A percentile compares a stretch with the other conserved stretches of the same genome.
These are phyloP conservation scores for Syngnathus rostellatus DNA, from an alignment of 2,797 vertebrate species.

Conservation along the genomic window DNA sequence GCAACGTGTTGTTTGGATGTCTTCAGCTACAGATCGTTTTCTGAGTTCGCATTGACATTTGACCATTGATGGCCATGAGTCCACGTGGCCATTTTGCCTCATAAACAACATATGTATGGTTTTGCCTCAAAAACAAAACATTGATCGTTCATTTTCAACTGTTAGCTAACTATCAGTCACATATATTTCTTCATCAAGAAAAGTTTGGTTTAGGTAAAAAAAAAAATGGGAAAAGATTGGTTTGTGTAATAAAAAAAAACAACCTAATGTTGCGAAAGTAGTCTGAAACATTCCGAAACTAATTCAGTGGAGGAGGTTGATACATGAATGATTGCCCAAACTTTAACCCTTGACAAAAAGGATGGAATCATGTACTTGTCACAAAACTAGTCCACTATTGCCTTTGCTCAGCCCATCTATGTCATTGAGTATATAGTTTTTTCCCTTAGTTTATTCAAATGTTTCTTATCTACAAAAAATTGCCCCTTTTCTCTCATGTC, in stretches of 20 bases:
- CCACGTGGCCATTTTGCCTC: not conserved
- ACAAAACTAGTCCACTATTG: too few relatives aligned
- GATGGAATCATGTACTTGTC: too few relatives aligned
- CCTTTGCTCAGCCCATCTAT: too few relatives aligned
- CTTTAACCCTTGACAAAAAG: not conserved
- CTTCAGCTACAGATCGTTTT: not conserved
- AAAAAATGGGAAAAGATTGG: not conserved
- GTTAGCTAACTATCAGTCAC: not conserved
- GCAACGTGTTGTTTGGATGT: not conserved
- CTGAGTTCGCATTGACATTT: not conserved
- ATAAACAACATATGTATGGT: not conserved
- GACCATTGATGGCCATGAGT: not conserved
- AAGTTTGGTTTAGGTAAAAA: not conserved
- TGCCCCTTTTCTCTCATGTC: too few relatives aligned
- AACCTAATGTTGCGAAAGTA: not conserved
- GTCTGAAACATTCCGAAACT: not conserved
- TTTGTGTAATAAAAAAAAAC: not conserved
- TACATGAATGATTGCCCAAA: not conserved
- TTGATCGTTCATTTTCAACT: not conserved
- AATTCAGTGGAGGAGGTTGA: not conserved
- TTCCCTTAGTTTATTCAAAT: too few relatives aligned
- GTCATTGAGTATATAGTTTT: too few relatives aligned
- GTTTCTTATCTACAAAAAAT: too few relatives aligned
- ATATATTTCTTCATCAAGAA: not conserved
- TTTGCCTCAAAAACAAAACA: not conserved